phyloP scores from a whole-genome alignment of 1,140 invertebrate genomes.

The Scaptomyza graminum region DNA sequence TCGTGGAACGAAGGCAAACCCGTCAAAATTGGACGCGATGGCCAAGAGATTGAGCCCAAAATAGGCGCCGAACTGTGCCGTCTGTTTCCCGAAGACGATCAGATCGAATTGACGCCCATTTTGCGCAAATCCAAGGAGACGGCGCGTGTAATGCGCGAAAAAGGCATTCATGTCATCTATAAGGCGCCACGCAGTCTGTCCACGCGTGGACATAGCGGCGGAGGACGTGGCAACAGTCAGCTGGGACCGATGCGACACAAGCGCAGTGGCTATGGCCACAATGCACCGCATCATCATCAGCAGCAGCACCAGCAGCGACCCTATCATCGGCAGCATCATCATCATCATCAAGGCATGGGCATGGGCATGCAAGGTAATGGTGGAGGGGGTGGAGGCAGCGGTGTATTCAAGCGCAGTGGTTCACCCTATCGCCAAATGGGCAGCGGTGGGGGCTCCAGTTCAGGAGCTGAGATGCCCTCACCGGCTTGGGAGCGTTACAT shows the following conservation, averaged over 20 bases:
- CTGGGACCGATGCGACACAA: slow-evolving; percentile 75
- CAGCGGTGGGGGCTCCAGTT: slow-evolving; percentile 81
- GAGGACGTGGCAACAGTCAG: slow-evolving; percentile 83
- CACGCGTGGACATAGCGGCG: slow-evolving; percentile 84
- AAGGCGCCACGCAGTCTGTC: slow-evolving; percentile 84
- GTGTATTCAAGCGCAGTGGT: slow-evolving; percentile 86
- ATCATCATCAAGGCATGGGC: slow-evolving; percentile 49
- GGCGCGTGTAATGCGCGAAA: slow-evolving; percentile 85
- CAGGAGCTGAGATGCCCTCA: slow-evolving; percentile 84
- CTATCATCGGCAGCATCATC: slow-evolving; percentile 63
- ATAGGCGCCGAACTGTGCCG: slow-evolving; percentile 97
- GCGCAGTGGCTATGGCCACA: slow-evolving; percentile 78
- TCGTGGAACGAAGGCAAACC: slow-evolving; percentile 99
- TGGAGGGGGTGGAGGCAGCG: slow-evolving; percentile 50
- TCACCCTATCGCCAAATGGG: slow-evolving; percentile 85
- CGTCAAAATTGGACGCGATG: slow-evolving; percentile 99
- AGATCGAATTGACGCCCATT: slow-evolving; percentile 95
- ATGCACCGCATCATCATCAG: slow-evolving; percentile 63
- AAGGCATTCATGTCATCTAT: slow-evolving; percentile 85
- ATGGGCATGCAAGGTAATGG: slow-evolving; percentile 32
- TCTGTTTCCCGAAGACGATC: slow-evolving; percentile 96
- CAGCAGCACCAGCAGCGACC: slow-evolving; percentile 75
- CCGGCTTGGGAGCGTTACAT: slow-evolving; percentile 84
- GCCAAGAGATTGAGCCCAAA: slow-evolving; percentile 98
- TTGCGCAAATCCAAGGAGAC: slow-evolving; percentile 94